Evolutionary conservation across 2,888 invertebrate genomes (phyloP).

Genomic region (Cephus pulcher): DNA sequence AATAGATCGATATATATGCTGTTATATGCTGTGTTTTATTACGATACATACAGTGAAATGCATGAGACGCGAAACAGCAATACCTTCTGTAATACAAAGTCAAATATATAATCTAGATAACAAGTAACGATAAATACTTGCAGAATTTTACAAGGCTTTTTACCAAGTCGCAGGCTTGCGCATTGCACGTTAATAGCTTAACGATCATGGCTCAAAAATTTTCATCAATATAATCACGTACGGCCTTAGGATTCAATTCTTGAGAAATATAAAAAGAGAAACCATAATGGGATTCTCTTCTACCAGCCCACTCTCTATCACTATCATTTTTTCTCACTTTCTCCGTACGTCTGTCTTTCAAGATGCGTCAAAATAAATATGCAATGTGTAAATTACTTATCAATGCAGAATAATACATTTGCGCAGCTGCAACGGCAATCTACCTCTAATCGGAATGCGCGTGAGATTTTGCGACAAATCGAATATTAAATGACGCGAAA

Average conservation of each 20-base stretch:
- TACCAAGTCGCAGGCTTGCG: background rate
- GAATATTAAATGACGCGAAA: background rate
- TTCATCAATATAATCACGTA: background rate
- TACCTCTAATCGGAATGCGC: background rate
- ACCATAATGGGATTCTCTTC: background rate
- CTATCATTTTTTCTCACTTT: background rate
- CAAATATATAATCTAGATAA: slow-evolving; percentile 37
- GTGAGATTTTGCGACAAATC: background rate
- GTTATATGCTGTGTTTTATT: slow-evolving; percentile 37
- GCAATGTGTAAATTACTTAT: slow-evolving; percentile 24
- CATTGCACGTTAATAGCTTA: background rate
- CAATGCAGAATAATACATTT: background rate
- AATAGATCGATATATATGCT: background rate
- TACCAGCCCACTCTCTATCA: background rate
- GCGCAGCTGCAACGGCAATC: background rate
- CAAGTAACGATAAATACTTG: slow-evolving; percentile 38
- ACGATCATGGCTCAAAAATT: background rate
- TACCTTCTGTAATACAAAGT: slow-evolving; percentile 25
- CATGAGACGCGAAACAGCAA: slow-evolving; percentile 41
- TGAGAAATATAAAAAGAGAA: background rate
- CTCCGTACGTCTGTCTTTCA: background rate
- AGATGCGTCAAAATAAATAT: slow-evolving; percentile 14
- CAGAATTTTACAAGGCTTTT: slow-evolving; percentile 1
- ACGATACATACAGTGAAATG: slow-evolving; percentile 38
- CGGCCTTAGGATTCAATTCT: background rate